Evolutionary conservation across 2,113 vertebrate genomes (phyloP), one percentile per base, ranked within the genome.

Genomic region (Oxyruncus cristatus): DNA sequence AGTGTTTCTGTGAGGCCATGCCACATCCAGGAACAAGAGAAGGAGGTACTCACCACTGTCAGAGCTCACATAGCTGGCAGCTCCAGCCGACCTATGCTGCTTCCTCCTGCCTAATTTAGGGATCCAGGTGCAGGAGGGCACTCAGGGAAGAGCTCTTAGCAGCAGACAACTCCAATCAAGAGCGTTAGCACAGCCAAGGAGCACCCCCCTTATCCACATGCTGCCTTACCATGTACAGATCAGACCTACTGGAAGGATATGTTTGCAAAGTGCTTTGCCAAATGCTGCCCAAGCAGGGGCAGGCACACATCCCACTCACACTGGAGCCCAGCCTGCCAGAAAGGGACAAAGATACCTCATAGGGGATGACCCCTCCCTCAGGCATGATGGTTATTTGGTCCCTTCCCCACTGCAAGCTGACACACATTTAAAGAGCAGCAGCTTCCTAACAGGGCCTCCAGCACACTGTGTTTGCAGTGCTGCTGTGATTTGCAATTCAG

Each of bases 281-380:
- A 68, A 52, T 0, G 2, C 19, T 73, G 74, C 47, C 42, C 37
- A 14, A 37, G 74, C 26, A 72, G 19, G 24, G 22, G 15, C 44
- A 44, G 42, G 65, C 8, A 4, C n/a, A n/a, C 16, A 10, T 10
- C 6, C 3, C 0, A 3, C 53, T 76, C 65, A 75, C n/a, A 50
- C 14, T 23, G 9, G 49, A 85, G 37, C 32, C 42, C 65, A 59
- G 50, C 32, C 42, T 59, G 47, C 39, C 5, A 3, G 32, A 67
- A 44, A 24, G 18, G 27, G 46, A 42, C 17, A 28, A 46, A 77
- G 72, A 46, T 12, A 12, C 17, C 32, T 46, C 2, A 0, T 0
- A 37, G 18, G 17, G 33, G 61, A 46, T 1, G 4, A 76, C 1
- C 1, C 5, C 8, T 10, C 27, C 1, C 0, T 24, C 41, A 55